Conservation (phyloP, 2,113 vertebrate species). For the Lanius collurio region DNA sequence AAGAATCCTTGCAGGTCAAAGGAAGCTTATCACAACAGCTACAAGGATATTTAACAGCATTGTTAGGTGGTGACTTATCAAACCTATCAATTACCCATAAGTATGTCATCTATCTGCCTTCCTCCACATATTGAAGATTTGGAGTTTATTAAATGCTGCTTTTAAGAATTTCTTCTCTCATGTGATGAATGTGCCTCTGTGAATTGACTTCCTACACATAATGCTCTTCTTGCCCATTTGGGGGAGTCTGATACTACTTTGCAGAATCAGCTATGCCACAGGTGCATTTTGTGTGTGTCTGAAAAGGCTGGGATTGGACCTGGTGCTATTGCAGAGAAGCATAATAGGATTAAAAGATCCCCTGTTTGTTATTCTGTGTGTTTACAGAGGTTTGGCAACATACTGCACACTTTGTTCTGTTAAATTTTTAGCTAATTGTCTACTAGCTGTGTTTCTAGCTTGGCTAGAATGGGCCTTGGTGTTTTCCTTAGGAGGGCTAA, state of each 20-base stretch:
- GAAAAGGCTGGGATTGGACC: not conserved
- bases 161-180: not conserved
- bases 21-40: not conserved
- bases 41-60: not conserved
- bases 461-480: not conserved
- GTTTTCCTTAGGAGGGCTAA: not conserved
- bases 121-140: not conserved
- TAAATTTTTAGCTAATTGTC: not conserved
- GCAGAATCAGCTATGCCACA: not conserved
- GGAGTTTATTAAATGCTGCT: not conserved
- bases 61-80: not conserved
- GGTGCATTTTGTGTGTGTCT: not conserved
- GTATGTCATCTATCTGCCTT: not conserved
- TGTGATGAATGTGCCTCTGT: not conserved
- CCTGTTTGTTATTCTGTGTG: not conserved
- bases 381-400: not conserved
- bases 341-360: not conserved
- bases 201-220: not conserved
- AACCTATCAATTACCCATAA: not conserved
- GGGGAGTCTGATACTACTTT: constrained; percentile 15
- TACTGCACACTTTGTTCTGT: not conserved
- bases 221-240: not conserved
- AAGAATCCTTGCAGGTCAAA: not conserved
- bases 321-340: not conserved
- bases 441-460: not conserved